A percentile compares a stretch with the other conserved stretches of the same genome.
Conservation (phyloP, 2,888 invertebrate species). For the Conomelus anceps region DNA sequence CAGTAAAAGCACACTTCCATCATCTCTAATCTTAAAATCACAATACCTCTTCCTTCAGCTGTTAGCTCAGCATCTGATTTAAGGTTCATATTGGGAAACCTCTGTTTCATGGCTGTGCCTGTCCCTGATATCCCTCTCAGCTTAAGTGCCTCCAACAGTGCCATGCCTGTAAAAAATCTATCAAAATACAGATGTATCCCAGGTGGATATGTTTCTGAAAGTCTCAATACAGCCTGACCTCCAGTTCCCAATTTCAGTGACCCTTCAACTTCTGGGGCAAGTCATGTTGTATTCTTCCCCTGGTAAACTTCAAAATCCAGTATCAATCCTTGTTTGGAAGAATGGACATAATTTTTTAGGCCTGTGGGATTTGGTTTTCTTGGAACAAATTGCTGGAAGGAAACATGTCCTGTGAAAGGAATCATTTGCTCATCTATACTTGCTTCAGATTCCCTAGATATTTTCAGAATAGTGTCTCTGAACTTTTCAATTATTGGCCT, state of each 20-base stretch:
- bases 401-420: conserved; percentile 5
- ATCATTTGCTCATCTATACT: conserved; percentile 21
- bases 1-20: not conserved
- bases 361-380: conserved; percentile 13
- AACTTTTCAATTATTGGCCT: conserved; percentile 1
- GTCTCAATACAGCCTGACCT: not conserved
- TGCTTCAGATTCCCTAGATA: conserved; percentile 7
- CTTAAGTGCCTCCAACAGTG: not conserved
- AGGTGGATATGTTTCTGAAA: conserved; percentile 6
- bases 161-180: conserved; percentile 9
- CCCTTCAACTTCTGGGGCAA: not conserved
- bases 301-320: conserved; percentile 17
- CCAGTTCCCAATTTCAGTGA: conserved; percentile 5
- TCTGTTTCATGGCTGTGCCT: conserved; percentile 8
- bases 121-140: conserved; percentile 20
- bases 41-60: conserved; percentile 6
- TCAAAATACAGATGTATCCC: conserved; percentile 17
- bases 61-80: conserved; percentile 6
- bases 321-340: conserved; percentile 1
- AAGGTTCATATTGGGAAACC: conserved; percentile 10
- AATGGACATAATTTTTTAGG: conserved; percentile 8
- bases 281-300: conserved; percentile 6
- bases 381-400: not conserved
- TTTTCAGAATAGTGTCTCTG: conserved; percentile 4
- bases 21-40: conserved; percentile 10